Conservation (phyloP, 2,888 invertebrate genomes). For the Cheilosia variabilis region DNA sequence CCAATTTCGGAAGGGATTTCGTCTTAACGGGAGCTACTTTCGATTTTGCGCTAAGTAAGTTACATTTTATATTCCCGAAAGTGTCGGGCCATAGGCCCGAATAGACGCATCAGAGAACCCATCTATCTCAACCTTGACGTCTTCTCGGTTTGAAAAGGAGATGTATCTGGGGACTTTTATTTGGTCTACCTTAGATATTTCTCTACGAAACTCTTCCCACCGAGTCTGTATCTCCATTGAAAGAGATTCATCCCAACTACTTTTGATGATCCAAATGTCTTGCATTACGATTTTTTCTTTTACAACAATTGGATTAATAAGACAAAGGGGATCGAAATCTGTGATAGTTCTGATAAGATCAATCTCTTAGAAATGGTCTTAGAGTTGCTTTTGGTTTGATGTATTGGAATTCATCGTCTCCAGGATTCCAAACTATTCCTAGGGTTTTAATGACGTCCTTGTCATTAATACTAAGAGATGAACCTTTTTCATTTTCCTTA, state of each 20-base stretch:
- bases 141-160: background rate
- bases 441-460: constrained; percentile 43
- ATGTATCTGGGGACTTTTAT: constrained; percentile 52
- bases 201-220: constrained; percentile 35
- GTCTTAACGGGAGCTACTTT: constrained; percentile 59
- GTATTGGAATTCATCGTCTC: constrained; percentile 32
- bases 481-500: constrained; percentile 7
- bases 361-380: constrained; percentile 33
- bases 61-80: background rate
- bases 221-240: constrained; percentile 5
- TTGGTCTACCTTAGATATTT: constrained; percentile 8
- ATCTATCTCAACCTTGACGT: constrained; percentile 27
- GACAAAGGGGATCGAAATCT: constrained; percentile 64
- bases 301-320: constrained; percentile 61
- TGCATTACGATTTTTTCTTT: constrained; percentile 63
- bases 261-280: constrained; percentile 47
- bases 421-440: constrained; percentile 48
- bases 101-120: constrained; percentile 60
- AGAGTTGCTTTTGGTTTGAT: background rate
- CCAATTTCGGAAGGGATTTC: constrained; percentile 77
- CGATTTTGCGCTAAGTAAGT: constrained; percentile 42
- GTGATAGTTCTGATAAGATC: constrained; percentile 43
- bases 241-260: constrained; percentile 60
- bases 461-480: constrained; percentile 5
- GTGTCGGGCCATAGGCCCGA: background rate